Evolutionary conservation across 2,888 invertebrate genomes (phyloP).

Genomic region (Oscheius sp.): DNA sequence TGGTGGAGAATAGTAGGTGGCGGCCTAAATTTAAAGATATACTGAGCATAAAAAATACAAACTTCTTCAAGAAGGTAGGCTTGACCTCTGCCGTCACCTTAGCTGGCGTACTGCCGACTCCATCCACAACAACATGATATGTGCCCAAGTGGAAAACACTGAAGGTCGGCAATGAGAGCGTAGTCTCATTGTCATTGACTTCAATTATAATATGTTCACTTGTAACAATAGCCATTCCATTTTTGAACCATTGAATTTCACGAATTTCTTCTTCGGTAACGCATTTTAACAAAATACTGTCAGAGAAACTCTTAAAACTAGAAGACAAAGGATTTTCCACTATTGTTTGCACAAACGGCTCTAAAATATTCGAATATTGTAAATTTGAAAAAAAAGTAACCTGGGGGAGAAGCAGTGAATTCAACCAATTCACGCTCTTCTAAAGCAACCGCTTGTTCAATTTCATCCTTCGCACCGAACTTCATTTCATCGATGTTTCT

Average conservation of each 20-base stretch:
- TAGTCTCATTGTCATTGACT: conserved; percentile 36
- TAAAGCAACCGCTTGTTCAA: conserved; percentile 15
- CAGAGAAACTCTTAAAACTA: conserved; percentile 43
- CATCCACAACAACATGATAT: conserved; percentile 58
- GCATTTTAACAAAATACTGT: conserved; percentile 41
- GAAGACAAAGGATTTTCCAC: conserved; percentile 48
- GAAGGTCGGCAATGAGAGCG: conserved; percentile 46
- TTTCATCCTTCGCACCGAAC: conserved; percentile 37
- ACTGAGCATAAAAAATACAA: conserved; percentile 8
- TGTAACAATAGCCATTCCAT: conserved; percentile 50
- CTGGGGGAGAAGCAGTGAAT: background rate
- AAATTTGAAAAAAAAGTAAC: background rate
- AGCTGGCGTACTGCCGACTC: conserved; percentile 50
- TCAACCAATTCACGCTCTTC: conserved; percentile 1
- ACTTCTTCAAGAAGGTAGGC: conserved; percentile 51
- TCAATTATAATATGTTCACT: conserved; percentile 43
- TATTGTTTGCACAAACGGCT: conserved; percentile 42
- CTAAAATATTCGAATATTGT: background rate
- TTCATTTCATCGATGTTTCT: conserved; percentile 46
- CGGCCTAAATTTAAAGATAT: conserved; percentile 36
- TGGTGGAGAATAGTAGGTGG: conserved; percentile 43
- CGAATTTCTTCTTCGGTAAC: conserved; percentile 42
- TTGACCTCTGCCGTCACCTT: conserved; percentile 46
- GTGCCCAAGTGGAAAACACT: conserved; percentile 50
- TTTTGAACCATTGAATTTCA: conserved; percentile 53